A percentile compares a stretch with the other conserved stretches of the same genome.
phyloP scores from a whole-genome alignment of 2,888 invertebrate genomes.

The Bembecia ichneumoniformis region DNA sequence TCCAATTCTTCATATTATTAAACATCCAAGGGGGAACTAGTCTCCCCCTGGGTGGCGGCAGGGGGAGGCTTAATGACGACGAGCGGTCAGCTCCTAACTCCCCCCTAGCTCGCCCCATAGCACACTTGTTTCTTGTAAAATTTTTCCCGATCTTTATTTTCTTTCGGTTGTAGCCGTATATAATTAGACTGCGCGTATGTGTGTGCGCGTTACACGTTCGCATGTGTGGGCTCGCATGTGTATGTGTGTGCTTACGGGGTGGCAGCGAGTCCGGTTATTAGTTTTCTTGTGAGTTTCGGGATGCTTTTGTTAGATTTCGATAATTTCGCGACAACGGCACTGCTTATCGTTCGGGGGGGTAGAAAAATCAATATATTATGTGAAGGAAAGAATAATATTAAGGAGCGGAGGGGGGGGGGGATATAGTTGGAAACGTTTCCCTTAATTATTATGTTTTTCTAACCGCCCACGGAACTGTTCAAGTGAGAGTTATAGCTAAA shows the following conservation, averaged over 20 bases:
- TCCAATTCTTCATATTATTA: constrained; percentile 74
- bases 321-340: constrained; percentile 60
- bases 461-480: neutral
- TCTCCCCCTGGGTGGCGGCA: constrained; percentile 25
- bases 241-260: constrained; percentile 17
- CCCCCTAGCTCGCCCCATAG: constrained; percentile 33
- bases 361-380: constrained; percentile 8
- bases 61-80: constrained; percentile 59
- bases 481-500: too few relatives aligned
- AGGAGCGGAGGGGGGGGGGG: neutral
- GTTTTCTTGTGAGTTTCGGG: constrained; percentile 67
- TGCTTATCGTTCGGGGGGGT: constrained; percentile 17
- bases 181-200: constrained; percentile 50
- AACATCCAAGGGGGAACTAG: constrained; percentile 66
- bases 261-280: constrained; percentile 58
- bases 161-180: constrained; percentile 62
- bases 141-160: constrained; percentile 73
- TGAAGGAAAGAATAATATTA: constrained; percentile 1
- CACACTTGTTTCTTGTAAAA: constrained; percentile 70
- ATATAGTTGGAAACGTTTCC: neutral
- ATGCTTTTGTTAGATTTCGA: constrained; percentile 72
- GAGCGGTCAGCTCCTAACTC: constrained; percentile 61
- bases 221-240: constrained; percentile 16
- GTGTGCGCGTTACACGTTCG: constrained; percentile 13
- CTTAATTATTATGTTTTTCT: neutral